Conservation (phyloP, 2,797 vertebrate genomes). For the Paguma larvata region DNA sequence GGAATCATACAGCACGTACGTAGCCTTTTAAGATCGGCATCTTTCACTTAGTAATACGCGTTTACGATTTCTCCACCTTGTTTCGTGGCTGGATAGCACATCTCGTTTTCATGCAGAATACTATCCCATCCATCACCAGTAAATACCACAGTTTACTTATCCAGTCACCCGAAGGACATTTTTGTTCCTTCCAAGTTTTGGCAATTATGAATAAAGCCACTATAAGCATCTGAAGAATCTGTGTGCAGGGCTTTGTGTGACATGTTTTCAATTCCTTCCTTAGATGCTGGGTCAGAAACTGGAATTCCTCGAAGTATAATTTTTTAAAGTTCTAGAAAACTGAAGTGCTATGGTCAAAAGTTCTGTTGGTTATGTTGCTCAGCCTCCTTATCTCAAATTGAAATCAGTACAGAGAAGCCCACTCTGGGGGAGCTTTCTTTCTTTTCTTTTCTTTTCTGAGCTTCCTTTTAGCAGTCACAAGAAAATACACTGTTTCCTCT, state of each 20-base stretch:
- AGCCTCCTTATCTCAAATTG: not conserved
- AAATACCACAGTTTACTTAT: not conserved
- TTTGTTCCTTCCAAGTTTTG: not conserved
- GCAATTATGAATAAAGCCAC: not conserved
- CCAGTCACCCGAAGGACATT: not conserved
- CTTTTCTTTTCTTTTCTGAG: constrained; percentile 3
- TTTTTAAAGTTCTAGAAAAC: constrained; percentile 15
- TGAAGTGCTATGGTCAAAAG: not conserved
- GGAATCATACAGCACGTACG: not conserved
- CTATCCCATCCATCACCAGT: not conserved
- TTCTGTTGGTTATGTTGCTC: not conserved
- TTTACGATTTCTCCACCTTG: not conserved
- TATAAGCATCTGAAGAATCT: not conserved
- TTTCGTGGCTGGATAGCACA: not conserved
- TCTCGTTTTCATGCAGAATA: not conserved
- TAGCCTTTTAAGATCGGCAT: not conserved
- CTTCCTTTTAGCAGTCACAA: not conserved
- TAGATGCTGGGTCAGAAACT: not conserved
- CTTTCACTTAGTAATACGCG: not conserved
- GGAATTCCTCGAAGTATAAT: not conserved
- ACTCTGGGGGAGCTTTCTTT: not conserved
- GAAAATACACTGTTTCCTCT: not conserved
- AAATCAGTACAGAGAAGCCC: not conserved
- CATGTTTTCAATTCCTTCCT: not conserved
- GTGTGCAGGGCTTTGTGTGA: not conserved